A percentile compares a stretch with the other conserved stretches of the same genome.
Conservation (phyloP, 2,113 vertebrate genomes). For the Eleginops maclovinus region DNA sequence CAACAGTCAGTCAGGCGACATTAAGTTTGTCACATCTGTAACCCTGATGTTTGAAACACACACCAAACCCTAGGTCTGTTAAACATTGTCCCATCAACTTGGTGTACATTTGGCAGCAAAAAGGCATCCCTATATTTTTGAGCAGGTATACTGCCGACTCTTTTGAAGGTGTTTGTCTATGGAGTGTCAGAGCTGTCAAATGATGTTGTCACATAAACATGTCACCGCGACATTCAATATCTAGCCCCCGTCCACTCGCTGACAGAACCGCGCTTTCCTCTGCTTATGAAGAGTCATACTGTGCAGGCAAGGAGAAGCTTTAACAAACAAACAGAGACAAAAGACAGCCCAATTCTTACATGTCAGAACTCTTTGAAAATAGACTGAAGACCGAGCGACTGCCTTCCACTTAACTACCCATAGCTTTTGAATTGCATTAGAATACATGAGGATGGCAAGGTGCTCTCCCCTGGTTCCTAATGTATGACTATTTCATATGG, state of each 20-base stretch:
- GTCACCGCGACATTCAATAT: slow-evolving; percentile 72
- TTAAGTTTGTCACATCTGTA: not conserved
- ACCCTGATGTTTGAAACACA: slow-evolving; percentile 44
- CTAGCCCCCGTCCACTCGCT: slow-evolving; percentile 67
- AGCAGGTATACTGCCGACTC: slow-evolving; percentile 45
- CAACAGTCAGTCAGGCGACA: not conserved
- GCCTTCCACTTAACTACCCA: slow-evolving; percentile 65
- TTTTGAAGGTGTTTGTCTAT: slow-evolving; percentile 77
- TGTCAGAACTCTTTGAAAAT: slow-evolving; percentile 72
- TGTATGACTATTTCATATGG: slow-evolving; percentile 98
- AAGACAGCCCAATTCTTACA: slow-evolving; percentile 66
- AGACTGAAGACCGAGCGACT: slow-evolving; percentile 43
- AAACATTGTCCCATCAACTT: slow-evolving; percentile 59
- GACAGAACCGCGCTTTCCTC: slow-evolving; percentile 62
- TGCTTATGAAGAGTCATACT: slow-evolving; percentile 69
- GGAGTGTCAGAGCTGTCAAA: slow-evolving; percentile 76
- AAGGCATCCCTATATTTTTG: slow-evolving; percentile 62
- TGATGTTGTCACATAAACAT: slow-evolving; percentile 79
- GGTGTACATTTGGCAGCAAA: slow-evolving; percentile 68
- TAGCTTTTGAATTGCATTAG: slow-evolving; percentile 75
- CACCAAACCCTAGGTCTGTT: not conserved
- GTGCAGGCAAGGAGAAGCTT: slow-evolving; percentile 4
- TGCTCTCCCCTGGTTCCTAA: slow-evolving; percentile 89
- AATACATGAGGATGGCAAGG: slow-evolving; percentile 77
- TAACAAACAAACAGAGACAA: slow-evolving; percentile 79